These are phyloP conservation scores for Xenotilapia leptura DNA, from an alignment of 2,113 vertebrate species.

Conservation along the genomic window DNA sequence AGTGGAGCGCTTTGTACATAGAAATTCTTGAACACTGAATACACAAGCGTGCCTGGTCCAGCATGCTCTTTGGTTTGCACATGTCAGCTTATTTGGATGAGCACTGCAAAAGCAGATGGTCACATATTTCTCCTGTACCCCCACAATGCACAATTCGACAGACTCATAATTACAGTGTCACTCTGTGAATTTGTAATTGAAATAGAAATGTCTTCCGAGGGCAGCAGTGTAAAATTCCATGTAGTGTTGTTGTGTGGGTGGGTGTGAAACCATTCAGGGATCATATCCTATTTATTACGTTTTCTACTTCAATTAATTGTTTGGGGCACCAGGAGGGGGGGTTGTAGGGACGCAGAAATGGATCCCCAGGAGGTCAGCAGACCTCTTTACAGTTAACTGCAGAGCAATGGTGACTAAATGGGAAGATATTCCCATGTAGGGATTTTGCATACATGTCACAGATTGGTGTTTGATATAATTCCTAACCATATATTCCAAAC, in stretches of 20 bases:
- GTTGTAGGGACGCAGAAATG: background rate
- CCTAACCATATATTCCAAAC: background rate
- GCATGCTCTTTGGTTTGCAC: background rate
- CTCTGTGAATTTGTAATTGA: background rate
- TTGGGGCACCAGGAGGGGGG: background rate
- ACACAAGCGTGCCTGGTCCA: background rate
- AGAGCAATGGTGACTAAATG: background rate
- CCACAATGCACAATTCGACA: background rate
- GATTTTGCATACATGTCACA: background rate
- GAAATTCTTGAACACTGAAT: background rate
- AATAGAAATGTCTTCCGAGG: background rate
- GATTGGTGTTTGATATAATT: background rate
- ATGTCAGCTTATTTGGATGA: slow-evolving; percentile 10
- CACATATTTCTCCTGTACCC: background rate
- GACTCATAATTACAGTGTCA: background rate
- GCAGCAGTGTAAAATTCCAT: background rate
- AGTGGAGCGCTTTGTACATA: background rate
- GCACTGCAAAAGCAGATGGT: slow-evolving; percentile 21
- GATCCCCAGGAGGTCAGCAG: background rate
- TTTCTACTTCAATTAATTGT: background rate
- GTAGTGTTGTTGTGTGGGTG: background rate
- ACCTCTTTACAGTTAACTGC: background rate
- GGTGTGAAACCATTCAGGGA: background rate
- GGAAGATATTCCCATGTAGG: background rate
- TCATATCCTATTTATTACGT: background rate